Conservation (phyloP, 2,888 invertebrate genomes). For the Nephrotoma guestfalica region DNA sequence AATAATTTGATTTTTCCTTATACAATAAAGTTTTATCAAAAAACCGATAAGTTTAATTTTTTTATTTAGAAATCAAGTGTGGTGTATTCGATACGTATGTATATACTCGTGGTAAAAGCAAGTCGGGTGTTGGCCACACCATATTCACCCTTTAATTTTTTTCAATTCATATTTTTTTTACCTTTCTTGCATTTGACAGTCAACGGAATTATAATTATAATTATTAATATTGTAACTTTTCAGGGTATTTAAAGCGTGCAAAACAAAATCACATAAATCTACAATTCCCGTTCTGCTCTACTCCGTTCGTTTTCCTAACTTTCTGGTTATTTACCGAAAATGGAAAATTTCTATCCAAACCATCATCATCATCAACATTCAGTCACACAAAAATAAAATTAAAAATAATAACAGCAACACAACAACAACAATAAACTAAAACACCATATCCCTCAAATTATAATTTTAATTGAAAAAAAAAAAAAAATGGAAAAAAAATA, state of each 20-base stretch:
- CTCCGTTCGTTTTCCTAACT: not conserved
- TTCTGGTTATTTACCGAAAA: not conserved
- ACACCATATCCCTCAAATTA: not conserved
- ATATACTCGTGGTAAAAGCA: too few species aligned
- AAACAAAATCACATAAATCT: not conserved
- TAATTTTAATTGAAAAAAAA: not conserved
- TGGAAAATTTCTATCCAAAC: not conserved
- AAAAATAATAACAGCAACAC: not conserved
- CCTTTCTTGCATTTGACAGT: not conserved
- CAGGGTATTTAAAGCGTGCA: not conserved
- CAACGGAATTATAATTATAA: not conserved
- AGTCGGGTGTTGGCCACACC: too few species aligned
- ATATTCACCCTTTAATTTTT: too few species aligned
- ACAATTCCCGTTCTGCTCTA: not conserved
- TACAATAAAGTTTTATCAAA: too few species aligned
- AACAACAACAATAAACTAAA: not conserved
- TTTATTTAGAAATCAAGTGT: too few species aligned
- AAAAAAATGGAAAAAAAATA: not conserved
- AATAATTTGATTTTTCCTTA: too few species aligned
- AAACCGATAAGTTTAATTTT: too few species aligned
- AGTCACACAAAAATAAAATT: not conserved
- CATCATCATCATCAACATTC: not conserved
- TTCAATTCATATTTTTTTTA: not conserved
- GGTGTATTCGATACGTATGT: too few species aligned
- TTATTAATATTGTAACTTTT: not conserved